Percentiles rank a stretch among this genome's conserved stretches.
Evolutionary conservation across 1,140 invertebrate species (phyloP).

Genomic region (Cardiocondyla obscurior): DNA sequence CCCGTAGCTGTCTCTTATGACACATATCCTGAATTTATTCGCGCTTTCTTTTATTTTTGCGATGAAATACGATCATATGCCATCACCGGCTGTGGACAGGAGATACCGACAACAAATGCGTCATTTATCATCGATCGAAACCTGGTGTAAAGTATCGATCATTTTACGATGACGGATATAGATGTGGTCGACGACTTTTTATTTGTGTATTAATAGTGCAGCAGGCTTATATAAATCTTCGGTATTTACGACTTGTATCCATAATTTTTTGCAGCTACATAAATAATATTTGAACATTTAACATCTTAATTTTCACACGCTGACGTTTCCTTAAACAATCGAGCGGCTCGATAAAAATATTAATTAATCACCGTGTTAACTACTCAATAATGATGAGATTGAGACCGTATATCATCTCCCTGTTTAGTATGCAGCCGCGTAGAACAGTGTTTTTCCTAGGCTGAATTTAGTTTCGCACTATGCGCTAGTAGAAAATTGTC

Average conservation of each 20-base stretch:
- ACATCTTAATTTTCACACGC: background rate
- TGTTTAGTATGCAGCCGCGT: background rate
- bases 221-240: background rate
- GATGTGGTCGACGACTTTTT: background rate
- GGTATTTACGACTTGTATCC: background rate
- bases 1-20: background rate
- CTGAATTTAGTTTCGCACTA: background rate
- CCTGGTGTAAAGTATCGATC: constrained; percentile 7
- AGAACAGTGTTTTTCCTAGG: background rate
- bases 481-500: constrained; percentile 3
- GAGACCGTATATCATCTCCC: background rate
- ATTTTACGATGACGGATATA: constrained; percentile 17
- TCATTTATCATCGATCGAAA: constrained; percentile 37
- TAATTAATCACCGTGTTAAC: background rate
- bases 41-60: constrained; percentile 1
- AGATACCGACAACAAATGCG: constrained; percentile 26
- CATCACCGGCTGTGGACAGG: background rate
- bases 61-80: constrained; percentile 22
- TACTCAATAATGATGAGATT: background rate
- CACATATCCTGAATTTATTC: background rate
- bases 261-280: background rate
- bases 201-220: background rate
- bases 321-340: background rate
- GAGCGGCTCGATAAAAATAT: background rate
- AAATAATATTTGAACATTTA: background rate